A percentile compares a stretch with the other conserved stretches of the same genome.
These are phyloP conservation scores for Halocaridina rubra DNA, from an alignment of 2,888 invertebrate species.

Conservation along the genomic window DNA sequence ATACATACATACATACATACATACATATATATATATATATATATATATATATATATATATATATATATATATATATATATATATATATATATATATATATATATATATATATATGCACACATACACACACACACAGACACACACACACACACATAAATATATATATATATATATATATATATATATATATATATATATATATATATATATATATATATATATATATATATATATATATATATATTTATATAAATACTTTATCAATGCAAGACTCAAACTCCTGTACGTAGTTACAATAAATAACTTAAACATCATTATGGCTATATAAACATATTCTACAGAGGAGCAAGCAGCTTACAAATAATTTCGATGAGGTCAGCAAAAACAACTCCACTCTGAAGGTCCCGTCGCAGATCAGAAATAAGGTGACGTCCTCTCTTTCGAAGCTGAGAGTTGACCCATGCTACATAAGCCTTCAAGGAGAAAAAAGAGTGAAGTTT, in stretches of 20 bases:
- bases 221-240: background rate
- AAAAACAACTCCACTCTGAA: constrained; percentile 69
- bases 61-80: background rate
- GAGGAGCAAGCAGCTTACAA: constrained; percentile 66
- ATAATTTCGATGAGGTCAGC: constrained; percentile 69
- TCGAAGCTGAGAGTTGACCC: constrained; percentile 71
- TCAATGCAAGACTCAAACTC: background rate
- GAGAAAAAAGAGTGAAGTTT: no score
- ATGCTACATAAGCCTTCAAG: constrained; percentile 69
- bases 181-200: no score
- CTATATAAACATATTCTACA: background rate
- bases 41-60: background rate
- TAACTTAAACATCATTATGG: no score
- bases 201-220: no score
- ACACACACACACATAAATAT: no score
- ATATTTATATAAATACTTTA: background rate
- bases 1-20: no score
- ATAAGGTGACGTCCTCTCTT: constrained; percentile 69
- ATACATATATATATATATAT: no score
- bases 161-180: no score
- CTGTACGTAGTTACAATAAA: background rate
- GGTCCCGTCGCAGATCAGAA: constrained; percentile 69
- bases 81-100: background rate
- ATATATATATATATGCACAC: background rate
- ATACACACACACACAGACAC: no score